These are phyloP conservation scores for Nomada ruficornis DNA, from an alignment of 2,888 invertebrate genomes.

Conservation along the genomic window DNA sequence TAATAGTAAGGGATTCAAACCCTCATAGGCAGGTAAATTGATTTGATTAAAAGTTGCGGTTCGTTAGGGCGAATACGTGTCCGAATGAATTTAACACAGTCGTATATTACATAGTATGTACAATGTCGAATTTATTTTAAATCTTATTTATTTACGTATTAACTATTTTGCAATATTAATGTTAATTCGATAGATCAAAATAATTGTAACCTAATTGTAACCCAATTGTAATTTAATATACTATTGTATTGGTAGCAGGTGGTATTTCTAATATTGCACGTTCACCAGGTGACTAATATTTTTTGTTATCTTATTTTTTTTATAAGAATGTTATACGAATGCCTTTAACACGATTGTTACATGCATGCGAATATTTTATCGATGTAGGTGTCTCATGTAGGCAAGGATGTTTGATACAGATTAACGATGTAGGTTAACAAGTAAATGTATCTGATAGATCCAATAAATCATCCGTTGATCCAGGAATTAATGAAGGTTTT, in stretches of 20 bases:
- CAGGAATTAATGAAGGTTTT: conserved; percentile 12
- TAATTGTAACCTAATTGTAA: background rate
- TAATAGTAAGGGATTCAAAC: too few species aligned
- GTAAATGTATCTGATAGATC: conserved; percentile 15
- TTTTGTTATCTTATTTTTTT: background rate
- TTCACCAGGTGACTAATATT: too few species aligned
- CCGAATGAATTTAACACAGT: background rate
- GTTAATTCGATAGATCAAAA: background rate
- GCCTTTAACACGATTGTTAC: background rate
- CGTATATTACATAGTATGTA: background rate
- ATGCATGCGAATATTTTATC: background rate
- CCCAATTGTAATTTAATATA: too few species aligned
- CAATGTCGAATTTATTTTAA: background rate
- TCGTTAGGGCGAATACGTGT: too few species aligned
- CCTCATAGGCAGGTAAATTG: too few species aligned
- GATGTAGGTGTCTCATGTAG: conserved; percentile 7
- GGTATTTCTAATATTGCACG: too few species aligned
- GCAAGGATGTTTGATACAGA: conserved; percentile 9
- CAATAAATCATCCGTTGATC: conserved; percentile 17
- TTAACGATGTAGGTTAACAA: conserved; percentile 29
- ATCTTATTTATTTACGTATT: background rate
- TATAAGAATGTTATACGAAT: background rate
- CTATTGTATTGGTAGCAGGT: too few species aligned
- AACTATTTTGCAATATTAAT: too few species aligned
- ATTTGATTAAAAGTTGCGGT: too few species aligned